Percentiles rank a stretch among this genome's conserved stretches.
Conservation (phyloP, 2,797 vertebrate genomes). For the Podarcis siculus region DNA sequence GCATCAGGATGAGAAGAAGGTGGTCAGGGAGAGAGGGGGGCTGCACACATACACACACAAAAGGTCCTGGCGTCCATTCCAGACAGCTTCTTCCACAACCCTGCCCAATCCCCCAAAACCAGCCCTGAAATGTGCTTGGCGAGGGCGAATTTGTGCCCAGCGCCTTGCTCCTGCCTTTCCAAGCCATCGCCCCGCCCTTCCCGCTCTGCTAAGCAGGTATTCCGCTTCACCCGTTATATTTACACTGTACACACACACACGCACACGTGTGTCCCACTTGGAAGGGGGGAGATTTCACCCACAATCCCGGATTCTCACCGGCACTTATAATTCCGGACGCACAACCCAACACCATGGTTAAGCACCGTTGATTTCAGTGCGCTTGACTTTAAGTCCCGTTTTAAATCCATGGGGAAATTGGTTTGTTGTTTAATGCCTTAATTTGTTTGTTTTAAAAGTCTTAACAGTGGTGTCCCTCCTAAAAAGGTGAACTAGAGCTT, state of each 20-base stretch:
- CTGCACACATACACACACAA: no score
- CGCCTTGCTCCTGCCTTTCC: not conserved
- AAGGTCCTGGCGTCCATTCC: no score
- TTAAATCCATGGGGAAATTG: not conserved
- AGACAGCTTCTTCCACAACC: no score
- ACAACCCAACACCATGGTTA: not conserved
- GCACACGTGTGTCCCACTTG: not conserved
- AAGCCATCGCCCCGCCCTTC: not conserved
- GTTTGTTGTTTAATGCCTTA: no score
- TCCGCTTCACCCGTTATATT: not conserved
- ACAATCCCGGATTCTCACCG: no score
- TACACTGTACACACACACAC: no score
- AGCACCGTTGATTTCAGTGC: not conserved
- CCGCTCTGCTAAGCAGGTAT: no score
- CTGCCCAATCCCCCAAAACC: not conserved
- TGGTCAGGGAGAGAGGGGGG: not conserved
- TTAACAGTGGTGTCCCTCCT: no score
- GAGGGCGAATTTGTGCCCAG: no score
- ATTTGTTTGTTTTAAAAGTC: not conserved
- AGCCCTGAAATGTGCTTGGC: not conserved
- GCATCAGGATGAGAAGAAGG: slow-evolving; percentile 53
- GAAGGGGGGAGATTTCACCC: not conserved
- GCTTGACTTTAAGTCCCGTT: not conserved
- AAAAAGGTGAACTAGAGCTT: no score
- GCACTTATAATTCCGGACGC: not conserved